These are phyloP conservation scores for Eubasilissa regina DNA, from an alignment of 1,140 invertebrate species.

Conservation along the genomic window DNA sequence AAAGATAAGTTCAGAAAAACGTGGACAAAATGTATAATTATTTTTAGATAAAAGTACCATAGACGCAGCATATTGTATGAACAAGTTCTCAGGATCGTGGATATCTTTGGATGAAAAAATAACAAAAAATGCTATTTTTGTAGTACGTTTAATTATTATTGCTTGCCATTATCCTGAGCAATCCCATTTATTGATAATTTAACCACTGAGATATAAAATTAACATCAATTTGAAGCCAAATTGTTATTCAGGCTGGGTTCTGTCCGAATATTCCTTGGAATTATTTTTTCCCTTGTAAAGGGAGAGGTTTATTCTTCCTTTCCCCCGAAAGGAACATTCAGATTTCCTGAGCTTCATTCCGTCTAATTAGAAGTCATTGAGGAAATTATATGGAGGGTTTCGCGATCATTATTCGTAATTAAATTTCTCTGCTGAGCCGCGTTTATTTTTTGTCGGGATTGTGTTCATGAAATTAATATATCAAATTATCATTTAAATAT, in stretches of 20 bases:
- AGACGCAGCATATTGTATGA: too few species aligned
- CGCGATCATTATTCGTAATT: slow-evolving; percentile 27
- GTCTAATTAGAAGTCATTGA: slow-evolving; percentile 30
- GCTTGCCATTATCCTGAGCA: neutral
- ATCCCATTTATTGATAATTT: neutral
- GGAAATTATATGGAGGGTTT: slow-evolving; percentile 33
- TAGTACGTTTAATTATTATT: neutral
- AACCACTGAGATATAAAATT: neutral
- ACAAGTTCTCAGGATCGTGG: too few species aligned
- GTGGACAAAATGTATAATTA: too few species aligned
- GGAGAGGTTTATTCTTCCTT: neutral
- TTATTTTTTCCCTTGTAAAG: neutral
- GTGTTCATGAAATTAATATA: slow-evolving; percentile 7
- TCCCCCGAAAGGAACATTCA: slow-evolving; percentile 15
- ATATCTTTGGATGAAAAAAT: too few species aligned
- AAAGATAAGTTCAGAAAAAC: too few species aligned
- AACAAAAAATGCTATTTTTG: neutral
- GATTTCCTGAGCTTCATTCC: slow-evolving; percentile 35
- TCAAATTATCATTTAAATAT: slow-evolving; percentile 1
- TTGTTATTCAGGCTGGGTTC: neutral
- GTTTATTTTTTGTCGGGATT: slow-evolving; percentile 19
- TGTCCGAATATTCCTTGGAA: neutral
- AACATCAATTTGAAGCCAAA: neutral
- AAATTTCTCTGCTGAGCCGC: slow-evolving; percentile 18
- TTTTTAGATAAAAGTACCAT: too few species aligned